These are phyloP conservation scores for Apodemia zela DNA, from an alignment of 2,888 invertebrate genomes.

Conservation along the genomic window DNA sequence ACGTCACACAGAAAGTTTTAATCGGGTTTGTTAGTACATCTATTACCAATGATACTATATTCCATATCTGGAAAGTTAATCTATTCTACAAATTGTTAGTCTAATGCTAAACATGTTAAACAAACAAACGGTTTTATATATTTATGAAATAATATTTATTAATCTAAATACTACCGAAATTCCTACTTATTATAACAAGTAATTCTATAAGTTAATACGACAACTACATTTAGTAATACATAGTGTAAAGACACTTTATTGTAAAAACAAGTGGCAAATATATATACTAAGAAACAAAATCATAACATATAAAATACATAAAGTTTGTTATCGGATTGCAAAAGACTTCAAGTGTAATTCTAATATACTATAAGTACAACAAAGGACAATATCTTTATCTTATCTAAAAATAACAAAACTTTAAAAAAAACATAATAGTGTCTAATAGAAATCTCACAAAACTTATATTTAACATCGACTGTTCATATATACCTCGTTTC, in stretches of 20 bases:
- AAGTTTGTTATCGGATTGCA: conserved; percentile 13
- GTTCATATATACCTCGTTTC: conserved; percentile 74
- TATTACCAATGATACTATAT: conserved; percentile 47
- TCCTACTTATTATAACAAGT: conserved; percentile 74
- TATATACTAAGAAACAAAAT: conserved; percentile 47
- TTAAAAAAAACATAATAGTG: conserved; percentile 33
- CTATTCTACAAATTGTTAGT: conserved; percentile 78
- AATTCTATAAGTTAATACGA: conserved; percentile 70
- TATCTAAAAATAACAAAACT: conserved; percentile 9
- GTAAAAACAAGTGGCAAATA: conserved; percentile 52
- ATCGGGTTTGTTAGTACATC: conserved; percentile 67
- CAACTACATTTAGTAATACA: conserved; percentile 54
- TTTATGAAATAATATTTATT: conserved; percentile 77
- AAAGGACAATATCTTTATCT: conserved; percentile 35
- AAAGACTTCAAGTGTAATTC: conserved; percentile 28
- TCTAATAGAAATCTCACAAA: conserved; percentile 47
- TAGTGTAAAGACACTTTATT: conserved; percentile 49
- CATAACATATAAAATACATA: conserved; percentile 54
- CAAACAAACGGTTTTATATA: conserved; percentile 76
- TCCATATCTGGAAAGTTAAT: conserved; percentile 58
- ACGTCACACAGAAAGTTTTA: conserved; percentile 41
- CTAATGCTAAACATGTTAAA: conserved; percentile 79
- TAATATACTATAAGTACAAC: conserved; percentile 39
- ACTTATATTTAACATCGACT: conserved; percentile 66
- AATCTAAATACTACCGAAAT: conserved; percentile 69